A percentile compares a stretch with the other conserved stretches of the same genome.
phyloP scores from a whole-genome alignment of 2,797 vertebrate species.

The Pogonophryne albipinna region DNA sequence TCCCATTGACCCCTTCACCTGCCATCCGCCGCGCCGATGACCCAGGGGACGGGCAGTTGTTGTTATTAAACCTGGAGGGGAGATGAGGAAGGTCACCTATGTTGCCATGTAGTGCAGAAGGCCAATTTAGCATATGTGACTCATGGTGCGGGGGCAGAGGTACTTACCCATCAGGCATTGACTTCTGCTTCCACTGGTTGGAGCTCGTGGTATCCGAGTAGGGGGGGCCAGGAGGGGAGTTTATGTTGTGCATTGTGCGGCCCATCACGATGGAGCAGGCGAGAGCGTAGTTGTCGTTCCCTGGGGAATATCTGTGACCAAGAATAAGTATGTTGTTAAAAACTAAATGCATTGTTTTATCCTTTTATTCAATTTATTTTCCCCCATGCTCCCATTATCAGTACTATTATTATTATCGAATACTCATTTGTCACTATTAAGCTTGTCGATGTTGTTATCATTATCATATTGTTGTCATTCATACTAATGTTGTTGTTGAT shows the following conservation, averaged over 20 bases:
- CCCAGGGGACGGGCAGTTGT: constrained; percentile 91
- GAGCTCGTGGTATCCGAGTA: constrained; percentile 89
- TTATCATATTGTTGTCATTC: too few relatives aligned
- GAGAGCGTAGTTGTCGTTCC: constrained; percentile 94
- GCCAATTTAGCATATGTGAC: background rate
- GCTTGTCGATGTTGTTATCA: too few relatives aligned
- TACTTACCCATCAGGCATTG: constrained; percentile 93
- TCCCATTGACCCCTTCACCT: constrained; percentile 86
- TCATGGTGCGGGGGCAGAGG: background rate
- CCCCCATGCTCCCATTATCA: too few relatives aligned
- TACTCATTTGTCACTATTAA: too few relatives aligned
- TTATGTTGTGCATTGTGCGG: constrained; percentile 91
- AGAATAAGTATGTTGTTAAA: constrained; percentile 28
- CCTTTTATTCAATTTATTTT: too few relatives aligned
- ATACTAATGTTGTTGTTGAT: background rate
- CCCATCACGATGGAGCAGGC: constrained; percentile 94
- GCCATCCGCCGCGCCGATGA: constrained; percentile 88
- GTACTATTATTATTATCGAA: too few relatives aligned
- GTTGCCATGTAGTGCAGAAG: background rate
- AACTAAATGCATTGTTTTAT: background rate
- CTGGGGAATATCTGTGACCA: constrained; percentile 90
- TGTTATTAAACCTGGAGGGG: constrained; percentile 90
- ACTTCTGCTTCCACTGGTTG: constrained; percentile 92
- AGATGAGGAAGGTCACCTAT: constrained; percentile 18
- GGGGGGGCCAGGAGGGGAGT: constrained; percentile 89